phyloP scores from a whole-genome alignment of 2,113 vertebrate genomes.

The Pseudopipra pipra region DNA sequence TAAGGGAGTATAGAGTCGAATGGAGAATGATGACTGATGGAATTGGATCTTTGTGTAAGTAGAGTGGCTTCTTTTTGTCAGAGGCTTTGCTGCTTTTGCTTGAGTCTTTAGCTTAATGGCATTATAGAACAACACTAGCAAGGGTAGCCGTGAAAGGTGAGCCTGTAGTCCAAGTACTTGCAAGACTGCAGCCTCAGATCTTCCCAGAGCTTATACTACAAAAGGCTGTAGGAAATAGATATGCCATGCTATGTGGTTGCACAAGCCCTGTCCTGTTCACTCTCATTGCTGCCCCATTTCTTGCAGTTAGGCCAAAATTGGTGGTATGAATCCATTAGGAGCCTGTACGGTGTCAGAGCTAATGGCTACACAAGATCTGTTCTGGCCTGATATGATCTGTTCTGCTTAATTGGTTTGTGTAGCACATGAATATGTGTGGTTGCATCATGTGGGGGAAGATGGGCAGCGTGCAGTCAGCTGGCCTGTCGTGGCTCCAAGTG shows the following conservation, averaged over 20 bases:
- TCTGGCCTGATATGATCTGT: neutral
- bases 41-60: neutral
- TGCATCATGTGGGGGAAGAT: neutral
- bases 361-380: neutral
- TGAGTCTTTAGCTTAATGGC: neutral
- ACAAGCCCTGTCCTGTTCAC: neutral
- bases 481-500: neutral
- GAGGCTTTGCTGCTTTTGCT: neutral
- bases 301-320: neutral
- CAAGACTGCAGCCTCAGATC: neutral
- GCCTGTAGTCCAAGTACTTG: neutral
- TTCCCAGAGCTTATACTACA: neutral
- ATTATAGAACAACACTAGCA: neutral
- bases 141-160: neutral
- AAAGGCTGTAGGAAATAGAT: neutral
- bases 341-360: neutral
- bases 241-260: neutral
- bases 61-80: neutral
- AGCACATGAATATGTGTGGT: rapidly evolving
- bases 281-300: neutral
- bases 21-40: neutral
- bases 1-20: neutral
- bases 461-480: neutral
- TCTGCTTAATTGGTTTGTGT: neutral
- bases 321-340: neutral